Base-by-base conservation (phyloP, 1,140 invertebrate genomes). In the Drosophila setifemur region DNA sequence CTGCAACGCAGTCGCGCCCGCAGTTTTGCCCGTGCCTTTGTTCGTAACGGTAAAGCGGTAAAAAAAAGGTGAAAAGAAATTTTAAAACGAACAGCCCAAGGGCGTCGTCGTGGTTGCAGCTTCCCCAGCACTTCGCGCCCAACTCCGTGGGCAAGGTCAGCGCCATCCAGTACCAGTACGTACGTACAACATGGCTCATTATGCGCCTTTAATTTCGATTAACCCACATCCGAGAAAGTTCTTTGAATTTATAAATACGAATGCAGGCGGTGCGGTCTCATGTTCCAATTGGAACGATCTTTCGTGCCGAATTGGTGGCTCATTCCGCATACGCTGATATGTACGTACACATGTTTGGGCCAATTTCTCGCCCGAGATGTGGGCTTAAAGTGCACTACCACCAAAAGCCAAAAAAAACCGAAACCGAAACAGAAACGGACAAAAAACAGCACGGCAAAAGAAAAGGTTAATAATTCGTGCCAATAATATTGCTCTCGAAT, bases 401-500 rank as follows among this genome's bases (percentile, higher is more conserved):
- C n/a, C n/a, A n/a, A n/a, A 29, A 54, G 47, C 14, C 14, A 31
- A 3, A 66, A 67, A 52, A 66, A 67, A 26, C 47, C 40, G 47
- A 53, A 57, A 31, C 12, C 31, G n/a, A 11, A 11, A n/a, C n/a
- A n/a, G n/a, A 1, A 31, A 31, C 1, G 4, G 4, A 14, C n/a
- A 35, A 35, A 35, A 35, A 35, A 8, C 33, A 7, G 16, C 52
- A 43, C 37, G 31, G 57, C 52, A 19, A 58, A 61, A 61, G 57
- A 61, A 68, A 69, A 69, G 66, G 66, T 69, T 69, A 69, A 69
- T 71, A 71, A 71, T 70, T 71, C 67, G 67, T 71, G 67, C 67
- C 67, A 71, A 71, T 71, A 71, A 71, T 71, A 66, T 66, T 61
- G 66, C 67, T 71, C 66, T 71, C 53, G 37, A 69, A 67, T 47